phyloP scores from a whole-genome alignment of 2,113 vertebrate species.

The Hippolais icterina region DNA sequence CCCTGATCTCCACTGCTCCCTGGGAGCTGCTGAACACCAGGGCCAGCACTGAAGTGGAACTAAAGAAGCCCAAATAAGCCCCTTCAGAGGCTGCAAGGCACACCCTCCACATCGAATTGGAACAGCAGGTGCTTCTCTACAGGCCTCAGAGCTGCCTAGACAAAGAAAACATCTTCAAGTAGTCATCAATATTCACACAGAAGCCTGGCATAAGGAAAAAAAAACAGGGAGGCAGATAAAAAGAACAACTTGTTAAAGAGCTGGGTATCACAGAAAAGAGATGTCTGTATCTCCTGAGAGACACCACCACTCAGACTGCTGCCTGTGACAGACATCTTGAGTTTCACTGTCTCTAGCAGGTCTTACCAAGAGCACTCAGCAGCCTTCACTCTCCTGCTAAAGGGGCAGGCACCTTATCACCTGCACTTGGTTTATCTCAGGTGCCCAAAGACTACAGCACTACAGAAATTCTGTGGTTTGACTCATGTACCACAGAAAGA shows the following conservation, averaged over 20 bases:
- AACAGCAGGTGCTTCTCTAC: not conserved
- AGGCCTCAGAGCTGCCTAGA: not conserved
- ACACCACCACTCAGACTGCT: not conserved
- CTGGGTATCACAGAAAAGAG: not conserved
- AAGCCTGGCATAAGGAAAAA: not conserved
- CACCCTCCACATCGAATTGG: not conserved
- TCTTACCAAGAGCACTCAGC: not conserved
- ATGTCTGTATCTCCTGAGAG: not conserved
- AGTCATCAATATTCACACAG: conserved; percentile 16
- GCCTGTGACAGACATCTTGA: not conserved
- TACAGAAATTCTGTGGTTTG: not conserved
- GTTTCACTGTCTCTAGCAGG: not conserved
- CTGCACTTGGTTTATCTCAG: not conserved
- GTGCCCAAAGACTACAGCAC: not conserved
- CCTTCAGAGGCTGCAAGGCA: not conserved
- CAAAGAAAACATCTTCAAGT: not conserved
- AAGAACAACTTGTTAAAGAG: not conserved
- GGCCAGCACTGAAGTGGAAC: not conserved
- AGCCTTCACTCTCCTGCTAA: not conserved
- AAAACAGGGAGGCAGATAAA: not conserved
- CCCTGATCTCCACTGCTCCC: not conserved
- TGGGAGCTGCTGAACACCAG: not conserved
- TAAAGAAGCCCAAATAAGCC: not conserved
- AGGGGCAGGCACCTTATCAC: not conserved
- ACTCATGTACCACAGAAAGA: not conserved